phyloP scores from a whole-genome alignment of 2,888 invertebrate genomes.

The Hirtodrosophila duncani region DNA sequence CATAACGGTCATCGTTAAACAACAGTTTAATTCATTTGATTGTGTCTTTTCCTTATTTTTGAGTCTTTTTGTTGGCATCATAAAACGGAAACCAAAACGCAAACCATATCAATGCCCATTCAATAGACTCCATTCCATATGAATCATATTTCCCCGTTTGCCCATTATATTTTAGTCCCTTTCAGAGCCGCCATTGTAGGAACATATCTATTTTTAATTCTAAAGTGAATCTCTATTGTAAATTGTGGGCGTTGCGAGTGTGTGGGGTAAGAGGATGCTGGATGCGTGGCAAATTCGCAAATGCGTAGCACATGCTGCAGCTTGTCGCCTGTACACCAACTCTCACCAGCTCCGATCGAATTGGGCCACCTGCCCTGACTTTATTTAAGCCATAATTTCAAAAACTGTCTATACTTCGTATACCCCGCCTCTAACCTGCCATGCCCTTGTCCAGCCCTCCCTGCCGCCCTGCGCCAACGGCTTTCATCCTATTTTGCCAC shows the following conservation, averaged over 20 bases:
- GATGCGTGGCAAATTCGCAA: slow-evolving; percentile 42
- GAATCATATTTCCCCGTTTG: no score
- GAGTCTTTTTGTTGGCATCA: no score
- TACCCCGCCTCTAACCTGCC: background rate
- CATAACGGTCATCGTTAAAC: no score
- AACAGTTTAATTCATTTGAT: no score
- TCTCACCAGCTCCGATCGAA: background rate
- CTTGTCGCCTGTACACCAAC: background rate
- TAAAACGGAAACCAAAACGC: no score
- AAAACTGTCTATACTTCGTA: slow-evolving; percentile 50
- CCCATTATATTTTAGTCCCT: no score
- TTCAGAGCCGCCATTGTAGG: no score
- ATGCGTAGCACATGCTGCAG: slow-evolving; percentile 44
- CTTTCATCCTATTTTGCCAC: slow-evolving; percentile 11
- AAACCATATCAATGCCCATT: no score
- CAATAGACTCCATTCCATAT: no score
- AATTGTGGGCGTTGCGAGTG: background rate
- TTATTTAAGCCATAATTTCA: slow-evolving; percentile 41
- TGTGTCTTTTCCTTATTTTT: no score
- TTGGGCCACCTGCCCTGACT: slow-evolving; percentile 27
- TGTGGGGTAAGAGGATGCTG: no score
- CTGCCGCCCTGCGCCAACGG: slow-evolving; percentile 17
- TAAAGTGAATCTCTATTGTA: background rate
- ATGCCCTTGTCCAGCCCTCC: background rate
- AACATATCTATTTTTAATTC: no score